A percentile compares a stretch with the other conserved stretches of the same genome.
Evolutionary conservation across 2,888 invertebrate species (phyloP).

Genomic region (Psylliodes chrysocephalus): DNA sequence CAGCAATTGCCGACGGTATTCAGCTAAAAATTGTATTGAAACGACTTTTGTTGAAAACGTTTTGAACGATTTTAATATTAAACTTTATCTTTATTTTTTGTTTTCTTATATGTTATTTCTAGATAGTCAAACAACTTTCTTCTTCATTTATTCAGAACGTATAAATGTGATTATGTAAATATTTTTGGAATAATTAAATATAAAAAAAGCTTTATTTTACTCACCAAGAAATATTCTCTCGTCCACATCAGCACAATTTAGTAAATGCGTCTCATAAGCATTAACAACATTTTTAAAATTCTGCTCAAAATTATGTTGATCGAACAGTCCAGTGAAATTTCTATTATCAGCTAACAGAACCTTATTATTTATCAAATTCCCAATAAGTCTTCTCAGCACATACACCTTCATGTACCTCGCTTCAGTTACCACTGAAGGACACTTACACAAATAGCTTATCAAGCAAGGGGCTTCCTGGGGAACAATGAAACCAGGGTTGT

Average conservation of each 20-base stretch:
- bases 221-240: conserved; percentile 93
- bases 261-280: conserved; percentile 89
- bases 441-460: conserved; percentile 63
- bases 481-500: conserved; percentile 67
- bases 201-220: conserved; percentile 43
- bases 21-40: conserved; percentile 53
- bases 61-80: too few relatives aligned
- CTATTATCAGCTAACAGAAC: conserved; percentile 78
- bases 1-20: conserved; percentile 51
- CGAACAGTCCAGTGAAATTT: conserved; percentile 79
- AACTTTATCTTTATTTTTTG: too few relatives aligned
- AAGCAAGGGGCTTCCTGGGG: conserved; percentile 82
- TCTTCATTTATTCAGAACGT: too few relatives aligned
- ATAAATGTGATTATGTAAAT: conserved; percentile 6
- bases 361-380: conserved; percentile 78
- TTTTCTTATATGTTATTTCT: too few relatives aligned
- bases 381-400: conserved; percentile 82
- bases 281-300: conserved; percentile 88
- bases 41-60: too few relatives aligned
- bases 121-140: too few relatives aligned
- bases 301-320: conserved; percentile 81
- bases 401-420: conserved; percentile 92
- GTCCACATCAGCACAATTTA: conserved; percentile 94
- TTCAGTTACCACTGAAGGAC: conserved; percentile 79
- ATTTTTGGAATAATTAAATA: background rate